Conservation (phyloP, 2,113 vertebrate genomes). For the Corvus cornix region DNA sequence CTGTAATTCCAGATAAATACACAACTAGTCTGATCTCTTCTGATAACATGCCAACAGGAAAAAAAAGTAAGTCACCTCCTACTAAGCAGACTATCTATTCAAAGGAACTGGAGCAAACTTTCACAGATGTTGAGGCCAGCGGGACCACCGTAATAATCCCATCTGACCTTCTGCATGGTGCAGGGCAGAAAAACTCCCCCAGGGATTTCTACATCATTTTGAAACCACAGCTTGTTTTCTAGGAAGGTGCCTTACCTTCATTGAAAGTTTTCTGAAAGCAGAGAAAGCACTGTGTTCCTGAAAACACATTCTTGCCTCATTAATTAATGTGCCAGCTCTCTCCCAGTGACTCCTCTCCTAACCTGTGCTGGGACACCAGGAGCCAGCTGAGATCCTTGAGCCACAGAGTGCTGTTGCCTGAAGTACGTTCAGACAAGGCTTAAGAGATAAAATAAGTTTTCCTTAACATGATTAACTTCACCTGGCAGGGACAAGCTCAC, state of each 20-base stretch:
- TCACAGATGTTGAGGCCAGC: neutral
- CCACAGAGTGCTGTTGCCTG: accelerated
- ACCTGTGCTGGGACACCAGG: accelerated
- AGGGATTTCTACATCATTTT: neutral
- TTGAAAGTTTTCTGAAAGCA: neutral
- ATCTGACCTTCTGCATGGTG: neutral
- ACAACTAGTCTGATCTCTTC: slow-evolving; percentile 44
- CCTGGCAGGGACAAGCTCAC: neutral
- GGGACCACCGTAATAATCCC: neutral
- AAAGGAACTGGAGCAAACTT: neutral
- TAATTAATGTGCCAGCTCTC: neutral
- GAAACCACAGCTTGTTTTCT: neutral
- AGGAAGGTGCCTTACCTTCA: neutral
- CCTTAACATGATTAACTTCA: neutral
- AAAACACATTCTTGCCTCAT: accelerated
- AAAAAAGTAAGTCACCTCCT: neutral
- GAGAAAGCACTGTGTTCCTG: neutral
- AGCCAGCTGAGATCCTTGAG: neutral
- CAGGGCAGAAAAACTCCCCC: neutral
- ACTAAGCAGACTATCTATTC: neutral
- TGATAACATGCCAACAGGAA: slow-evolving; percentile 2
- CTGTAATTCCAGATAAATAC: slow-evolving; percentile 50
- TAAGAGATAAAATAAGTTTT: neutral
- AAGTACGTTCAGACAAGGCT: neutral
- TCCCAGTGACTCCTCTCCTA: neutral